Evolutionary conservation across 2,888 invertebrate genomes (phyloP), one percentile per base, ranked within the genome.

Genomic region (Drosophila hamatofila): DNA sequence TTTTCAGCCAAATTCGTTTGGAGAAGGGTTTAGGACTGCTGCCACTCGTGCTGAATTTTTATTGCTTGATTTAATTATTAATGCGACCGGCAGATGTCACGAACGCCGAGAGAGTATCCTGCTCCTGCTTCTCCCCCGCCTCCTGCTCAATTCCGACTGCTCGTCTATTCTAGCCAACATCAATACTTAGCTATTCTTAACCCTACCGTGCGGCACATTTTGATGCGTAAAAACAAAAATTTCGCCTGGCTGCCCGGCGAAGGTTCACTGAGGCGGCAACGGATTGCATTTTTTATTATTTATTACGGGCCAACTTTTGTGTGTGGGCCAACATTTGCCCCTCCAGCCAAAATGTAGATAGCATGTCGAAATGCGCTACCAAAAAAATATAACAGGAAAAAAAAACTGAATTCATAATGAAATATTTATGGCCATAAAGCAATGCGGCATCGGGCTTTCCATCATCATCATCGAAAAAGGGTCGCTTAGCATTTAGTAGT

Each of bases 31-130:
- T 59, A 41, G 42, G 54, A 27, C 70, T 68, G 84, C 68, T 68
- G 84, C 66, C 81, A 81, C 86, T 89, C 87, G 88, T 88, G 83
- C 86, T 88, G 87, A 87, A 87, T 87, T 87, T 90, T 88, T 87
- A 87, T 89, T 85, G 83, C 87, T 88, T 86, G 90, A 86, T 90
- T 87, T 87, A 87, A 87, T 89, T 89, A 87, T 89, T 87, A 89
- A 87, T 87, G 88, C 83, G 82, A 85, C 88, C 81, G 89, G 90
- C 87, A 87, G 90, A 89, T 90, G 90, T 88, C 87, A 87, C 87
- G 87, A 88, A 89, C 87, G 68, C 56, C 60, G 69, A 35, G 23
- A 54, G 41, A 52, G 39, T 21, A 14, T 35, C 25, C n/a, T n/a
- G 7, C 11, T 23, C 21, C 30, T 46, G 1, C 52, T 37, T 3